Percentiles rank a stretch among this genome's conserved stretches.
phyloP scores from a whole-genome alignment of 2,888 invertebrate genomes.

The Allygus modestus region DNA sequence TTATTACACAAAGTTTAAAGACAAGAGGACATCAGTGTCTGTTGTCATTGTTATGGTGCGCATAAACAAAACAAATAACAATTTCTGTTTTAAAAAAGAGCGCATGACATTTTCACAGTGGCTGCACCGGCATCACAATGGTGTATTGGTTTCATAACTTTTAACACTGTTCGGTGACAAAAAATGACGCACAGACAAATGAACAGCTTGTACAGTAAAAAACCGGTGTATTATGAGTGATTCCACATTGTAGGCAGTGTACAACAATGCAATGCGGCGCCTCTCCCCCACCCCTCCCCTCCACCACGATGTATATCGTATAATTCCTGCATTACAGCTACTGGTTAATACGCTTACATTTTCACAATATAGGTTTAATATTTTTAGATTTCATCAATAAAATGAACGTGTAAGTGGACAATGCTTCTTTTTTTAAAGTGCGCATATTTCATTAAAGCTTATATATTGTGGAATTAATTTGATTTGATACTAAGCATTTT shows the following conservation, averaged over 20 bases:
- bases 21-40: background rate
- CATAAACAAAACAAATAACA: slow-evolving; percentile 38
- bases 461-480: too few species aligned
- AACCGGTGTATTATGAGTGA: slow-evolving; percentile 53
- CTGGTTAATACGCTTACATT: background rate
- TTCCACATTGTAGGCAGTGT: slow-evolving; percentile 19
- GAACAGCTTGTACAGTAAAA: slow-evolving; percentile 57
- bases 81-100: slow-evolving; percentile 40
- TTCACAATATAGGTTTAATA: background rate
- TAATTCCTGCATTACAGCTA: background rate
- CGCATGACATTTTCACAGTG: slow-evolving; percentile 40
- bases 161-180: slow-evolving; percentile 50
- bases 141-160: slow-evolving; percentile 55
- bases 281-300: too few species aligned
- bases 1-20: background rate
- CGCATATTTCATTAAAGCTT: too few species aligned
- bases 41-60: background rate
- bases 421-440: too few species aligned
- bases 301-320: background rate
- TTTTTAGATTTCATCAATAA: too few species aligned
- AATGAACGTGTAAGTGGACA: too few species aligned
- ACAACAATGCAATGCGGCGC: background rate
- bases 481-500: too few species aligned
- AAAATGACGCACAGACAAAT: slow-evolving; percentile 51
- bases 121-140: slow-evolving; percentile 24